Base-by-base conservation (phyloP, 1,140 invertebrate genomes). In the Drosophila albomicans region DNA sequence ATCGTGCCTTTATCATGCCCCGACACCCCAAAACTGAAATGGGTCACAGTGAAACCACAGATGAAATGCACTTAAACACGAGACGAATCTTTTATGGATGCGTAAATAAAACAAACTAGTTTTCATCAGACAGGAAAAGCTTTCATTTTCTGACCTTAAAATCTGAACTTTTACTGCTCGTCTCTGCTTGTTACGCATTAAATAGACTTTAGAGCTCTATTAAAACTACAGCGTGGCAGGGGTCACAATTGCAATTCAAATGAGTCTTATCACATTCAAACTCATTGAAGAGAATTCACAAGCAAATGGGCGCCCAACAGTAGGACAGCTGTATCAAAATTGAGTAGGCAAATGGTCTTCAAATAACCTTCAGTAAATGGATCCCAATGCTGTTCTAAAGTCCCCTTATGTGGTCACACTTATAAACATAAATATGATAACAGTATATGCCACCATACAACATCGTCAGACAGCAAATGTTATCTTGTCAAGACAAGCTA, bases 11-110 rank as follows among this genome's bases (percentile, higher is more conserved):
- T 32, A 35, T 54, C n/a, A 15, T 32, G 51, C 51, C 5, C 48
- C 16, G 30, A 54, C 51, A 54, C 51, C 16, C 48, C 2, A 32
- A 2, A 25, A 54, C 3, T 54, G 13, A 4, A 35, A 54, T 35
- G 51, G 51, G 51, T 30, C 30, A 54, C 51, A 35, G 28, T 54
- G 7, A 54, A 35, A 54, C 13, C 30, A 8, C n/a, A 32, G 30
- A 6, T 15, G 30, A 54, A 54, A 11, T 5, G 30, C 51, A 32
- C 6, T 35, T 13, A 32, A 13, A 54, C 30, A 35, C 7, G 13
- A 52, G 25, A 3, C 35, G 35, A 38, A 10, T 38, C 6, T 11
- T 38, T 38, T 38, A 38, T 38, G 35, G 10, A 49, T 49, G 20
- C 16, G 16, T 25, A 11, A 49, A 11, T 15, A 25, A 5, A 51